phyloP scores from a whole-genome alignment of 37 sponge, comb jelly and placozoan genomes.

The Oopsacas minuta region DNA sequence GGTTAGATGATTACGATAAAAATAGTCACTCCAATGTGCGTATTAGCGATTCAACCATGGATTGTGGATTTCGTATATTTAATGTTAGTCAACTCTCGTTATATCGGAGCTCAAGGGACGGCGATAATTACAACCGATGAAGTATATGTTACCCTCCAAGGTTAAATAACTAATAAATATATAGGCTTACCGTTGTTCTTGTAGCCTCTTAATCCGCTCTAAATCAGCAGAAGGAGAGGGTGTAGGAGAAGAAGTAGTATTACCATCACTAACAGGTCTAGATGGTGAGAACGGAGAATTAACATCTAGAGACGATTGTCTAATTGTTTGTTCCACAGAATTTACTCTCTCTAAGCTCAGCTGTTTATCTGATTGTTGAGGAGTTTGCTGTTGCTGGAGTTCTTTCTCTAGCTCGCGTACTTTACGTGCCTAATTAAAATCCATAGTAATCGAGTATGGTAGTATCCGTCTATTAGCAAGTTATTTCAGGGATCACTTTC shows the following conservation, averaged over 20 bases:
- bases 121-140: no score
- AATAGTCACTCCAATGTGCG: no score
- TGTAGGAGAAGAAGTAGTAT: neutral
- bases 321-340: neutral
- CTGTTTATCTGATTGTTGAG: neutral
- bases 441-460: no score
- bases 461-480: neutral
- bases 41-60: no score
- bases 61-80: no score
- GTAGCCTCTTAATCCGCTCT: neutral
- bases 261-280: neutral
- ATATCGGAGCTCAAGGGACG: no score
- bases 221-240: neutral
- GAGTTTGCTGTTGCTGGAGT: neutral
- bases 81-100: no score
- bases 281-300: neutral
- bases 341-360: neutral
- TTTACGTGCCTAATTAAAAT: neutral
- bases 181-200: slow-evolving; percentile 11
- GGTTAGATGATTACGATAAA: no score
- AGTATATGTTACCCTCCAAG: no score
- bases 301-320: neutral
- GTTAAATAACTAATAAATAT: no score
- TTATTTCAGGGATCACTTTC: no score
- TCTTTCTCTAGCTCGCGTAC: neutral